Evolutionary conservation across 2,797 vertebrate species (phyloP), one percentile per base, ranked within the genome.

Genomic region (Scleropages formosus): DNA sequence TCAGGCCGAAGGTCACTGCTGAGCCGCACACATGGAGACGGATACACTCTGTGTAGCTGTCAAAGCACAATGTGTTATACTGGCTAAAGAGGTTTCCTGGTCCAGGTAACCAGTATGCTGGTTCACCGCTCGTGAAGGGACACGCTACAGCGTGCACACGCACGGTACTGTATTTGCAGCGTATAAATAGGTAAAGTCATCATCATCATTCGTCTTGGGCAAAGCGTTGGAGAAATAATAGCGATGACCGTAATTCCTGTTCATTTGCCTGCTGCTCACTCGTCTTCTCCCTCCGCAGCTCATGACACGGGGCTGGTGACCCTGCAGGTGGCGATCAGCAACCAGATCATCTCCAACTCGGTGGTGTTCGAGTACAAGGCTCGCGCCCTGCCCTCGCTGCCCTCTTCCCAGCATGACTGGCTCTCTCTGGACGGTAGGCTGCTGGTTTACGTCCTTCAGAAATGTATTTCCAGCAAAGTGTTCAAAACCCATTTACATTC

Each of bases 291-390:
- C 86, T 81, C 80, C 58, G 51, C 87, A 99, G 97, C 97, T 88
- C 97, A 99, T 61, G 97, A 99, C 90, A 98, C 97, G 60, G 97
- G 97, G 81, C 93, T 99, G 44, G 97, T 99, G 90, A 97, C 96
- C 62, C 95, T 99, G 81, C 97, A 99, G 93, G 97, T 99, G 90
- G 96, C 96, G 81, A 94, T 95, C 91, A 97, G 96, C 90, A 99
- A 93, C 92, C 97, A 99, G 92, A 97, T 98, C 88, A 98, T 99
- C 93, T 98, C 96, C 82, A 99, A 95, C 88, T 98, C 97, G 0
- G 97, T 98, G 90, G 97, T 98, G 82, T 99, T 99, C 87, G 97
- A 99, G 87, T 99, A 99, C 87, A 98, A 98, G 90, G 96, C 97
- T 56, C 95, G 97, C 64, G 96, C 97, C 72, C 90, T 98, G 84